A percentile compares a stretch with the other conserved stretches of the same genome.
These are phyloP conservation scores for Saguinus midas DNA, from an alignment of 2,113 vertebrate genomes.

Conservation along the genomic window DNA sequence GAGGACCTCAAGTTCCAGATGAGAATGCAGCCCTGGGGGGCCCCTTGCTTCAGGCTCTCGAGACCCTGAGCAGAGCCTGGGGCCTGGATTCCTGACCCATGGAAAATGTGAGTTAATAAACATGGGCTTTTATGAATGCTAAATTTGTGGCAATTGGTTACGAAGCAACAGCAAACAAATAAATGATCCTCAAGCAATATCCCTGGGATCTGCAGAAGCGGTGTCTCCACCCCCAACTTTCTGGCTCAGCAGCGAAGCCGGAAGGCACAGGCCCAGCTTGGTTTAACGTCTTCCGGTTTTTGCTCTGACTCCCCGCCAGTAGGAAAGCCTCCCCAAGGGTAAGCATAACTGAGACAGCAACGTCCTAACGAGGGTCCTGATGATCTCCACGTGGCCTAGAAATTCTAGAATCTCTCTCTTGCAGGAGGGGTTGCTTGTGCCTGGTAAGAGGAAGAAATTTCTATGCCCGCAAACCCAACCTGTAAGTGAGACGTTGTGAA, in stretches of 20 bases:
- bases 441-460: not conserved
- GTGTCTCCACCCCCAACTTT: not conserved
- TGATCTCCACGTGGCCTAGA: not conserved
- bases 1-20: not conserved
- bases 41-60: not conserved
- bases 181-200: not conserved
- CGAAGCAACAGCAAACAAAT: not conserved
- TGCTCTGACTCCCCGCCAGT: not conserved
- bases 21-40: not conserved
- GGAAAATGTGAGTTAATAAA: not conserved
- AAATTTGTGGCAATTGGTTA: not conserved
- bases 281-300: conserved; percentile 9
- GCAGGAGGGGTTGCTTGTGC: not conserved
- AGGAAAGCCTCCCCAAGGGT: conserved; percentile 66
- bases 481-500: not conserved
- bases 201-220: not conserved
- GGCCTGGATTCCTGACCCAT: not conserved
- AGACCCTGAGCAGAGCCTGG: not conserved
- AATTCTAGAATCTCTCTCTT: not conserved
- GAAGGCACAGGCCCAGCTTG: conserved; percentile 1
- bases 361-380: not conserved
- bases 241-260: not conserved
- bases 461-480: not conserved
- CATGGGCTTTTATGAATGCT: not conserved
- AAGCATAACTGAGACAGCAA: not conserved